Evolutionary conservation across 2,888 invertebrate species (phyloP).

Genomic region (Hirtodrosophila cameraria): DNA sequence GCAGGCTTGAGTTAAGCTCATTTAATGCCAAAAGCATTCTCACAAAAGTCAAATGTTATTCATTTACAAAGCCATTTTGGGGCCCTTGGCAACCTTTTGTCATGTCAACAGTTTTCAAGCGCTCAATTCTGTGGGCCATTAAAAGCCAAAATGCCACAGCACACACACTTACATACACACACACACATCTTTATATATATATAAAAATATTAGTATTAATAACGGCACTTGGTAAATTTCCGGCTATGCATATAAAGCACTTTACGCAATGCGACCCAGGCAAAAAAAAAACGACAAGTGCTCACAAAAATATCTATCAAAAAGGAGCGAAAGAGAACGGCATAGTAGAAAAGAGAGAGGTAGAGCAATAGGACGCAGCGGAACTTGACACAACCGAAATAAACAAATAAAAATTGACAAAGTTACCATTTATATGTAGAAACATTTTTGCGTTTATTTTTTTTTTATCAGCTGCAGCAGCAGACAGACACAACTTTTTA

Average conservation of each 20-base stretch:
- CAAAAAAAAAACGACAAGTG: conserved; percentile 27
- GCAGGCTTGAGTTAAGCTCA: conserved; percentile 12
- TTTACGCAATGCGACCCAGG: conserved; percentile 32
- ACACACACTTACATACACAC: conserved; percentile 5
- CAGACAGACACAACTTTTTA: conserved; percentile 33
- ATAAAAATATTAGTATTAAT: conserved; percentile 63
- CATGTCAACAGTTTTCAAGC: conserved; percentile 39
- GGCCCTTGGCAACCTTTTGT: conserved; percentile 35
- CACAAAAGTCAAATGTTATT: conserved; percentile 31
- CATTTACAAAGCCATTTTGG: conserved; percentile 18
- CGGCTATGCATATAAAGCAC: conserved; percentile 49
- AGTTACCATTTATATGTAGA: conserved; percentile 48
- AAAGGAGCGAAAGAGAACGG: background rate
- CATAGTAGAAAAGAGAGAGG: background rate
- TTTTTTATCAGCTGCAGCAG: conserved; percentile 41
- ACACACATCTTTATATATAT: background rate
- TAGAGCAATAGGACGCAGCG: background rate
- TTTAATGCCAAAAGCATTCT: conserved; percentile 13
- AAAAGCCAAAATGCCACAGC: conserved; percentile 42
- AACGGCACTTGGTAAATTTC: conserved; percentile 58
- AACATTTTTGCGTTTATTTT: too few relatives aligned
- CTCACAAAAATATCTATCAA: conserved; percentile 39
- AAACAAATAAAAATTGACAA: conserved; percentile 60
- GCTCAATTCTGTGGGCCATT: conserved; percentile 47
- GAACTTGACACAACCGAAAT: conserved; percentile 21